Conservation (phyloP, 2,113 vertebrate genomes). For the Cheilinus undulatus region DNA sequence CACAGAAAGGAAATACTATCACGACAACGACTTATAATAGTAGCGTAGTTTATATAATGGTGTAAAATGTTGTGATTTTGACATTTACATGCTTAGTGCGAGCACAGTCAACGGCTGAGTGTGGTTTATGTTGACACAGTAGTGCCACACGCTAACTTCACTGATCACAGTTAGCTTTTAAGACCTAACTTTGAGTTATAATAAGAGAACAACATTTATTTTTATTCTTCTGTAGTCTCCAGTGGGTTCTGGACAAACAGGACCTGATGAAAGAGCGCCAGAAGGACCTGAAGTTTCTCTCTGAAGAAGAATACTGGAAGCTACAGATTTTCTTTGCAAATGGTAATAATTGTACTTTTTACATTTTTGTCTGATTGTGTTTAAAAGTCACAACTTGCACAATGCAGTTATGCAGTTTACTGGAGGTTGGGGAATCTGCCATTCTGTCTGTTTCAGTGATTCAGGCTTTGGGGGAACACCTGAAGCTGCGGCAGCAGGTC, state of each 20-base stretch:
- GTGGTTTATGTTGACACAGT: background rate
- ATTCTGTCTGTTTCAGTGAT: conserved; percentile 87
- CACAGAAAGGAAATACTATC: accelerated
- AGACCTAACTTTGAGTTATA: background rate
- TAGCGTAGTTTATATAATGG: background rate
- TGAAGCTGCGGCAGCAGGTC: conserved; percentile 99
- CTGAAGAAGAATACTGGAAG: conserved; percentile 99
- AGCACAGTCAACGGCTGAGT: background rate
- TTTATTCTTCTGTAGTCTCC: conserved; percentile 83
- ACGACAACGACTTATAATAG: background rate
- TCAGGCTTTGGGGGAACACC: conserved; percentile 97
- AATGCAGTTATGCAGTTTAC: background rate
- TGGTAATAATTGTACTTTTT: too few species aligned
- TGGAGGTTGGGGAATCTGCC: background rate
- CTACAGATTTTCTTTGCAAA: conserved; percentile 99
- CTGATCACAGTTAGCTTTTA: background rate
- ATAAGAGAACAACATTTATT: accelerated
- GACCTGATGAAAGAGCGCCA: conserved; percentile 98
- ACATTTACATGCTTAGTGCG: background rate
- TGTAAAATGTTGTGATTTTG: background rate
- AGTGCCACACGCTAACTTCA: conserved; percentile 24
- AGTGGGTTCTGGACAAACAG: conserved; percentile 99
- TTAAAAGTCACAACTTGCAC: background rate
- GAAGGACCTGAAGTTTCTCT: conserved; percentile 96
- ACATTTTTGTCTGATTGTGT: too few species aligned